Percentiles rank a stretch among this genome's conserved stretches.
phyloP scores from a whole-genome alignment of 1,140 invertebrate genomes.

The Conus betulinus region DNA sequence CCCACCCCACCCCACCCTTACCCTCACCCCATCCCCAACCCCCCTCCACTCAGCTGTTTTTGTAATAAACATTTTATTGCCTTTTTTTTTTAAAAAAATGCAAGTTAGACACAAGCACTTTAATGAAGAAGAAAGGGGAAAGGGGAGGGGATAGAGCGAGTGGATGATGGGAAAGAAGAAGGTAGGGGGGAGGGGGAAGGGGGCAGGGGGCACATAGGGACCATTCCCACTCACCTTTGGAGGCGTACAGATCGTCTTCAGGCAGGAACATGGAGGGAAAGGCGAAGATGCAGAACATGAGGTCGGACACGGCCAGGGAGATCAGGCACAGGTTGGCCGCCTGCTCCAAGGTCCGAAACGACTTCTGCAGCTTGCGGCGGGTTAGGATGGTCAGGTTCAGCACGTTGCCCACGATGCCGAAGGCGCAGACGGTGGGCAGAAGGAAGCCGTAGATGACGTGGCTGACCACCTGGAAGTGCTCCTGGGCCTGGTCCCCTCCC shows the following conservation, averaged over 20 bases:
- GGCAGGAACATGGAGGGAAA: constrained; percentile 73
- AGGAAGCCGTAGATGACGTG: constrained; percentile 60
- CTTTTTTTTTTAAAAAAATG: too few relatives aligned
- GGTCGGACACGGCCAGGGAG: constrained; percentile 67
- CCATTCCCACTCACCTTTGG: constrained; percentile 26
- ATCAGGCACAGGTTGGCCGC: constrained; percentile 71
- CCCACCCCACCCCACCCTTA: background rate
- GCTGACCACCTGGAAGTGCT: constrained; percentile 53
- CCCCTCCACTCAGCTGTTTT: too few relatives aligned
- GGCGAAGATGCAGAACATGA: constrained; percentile 69
- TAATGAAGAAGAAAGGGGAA: background rate
- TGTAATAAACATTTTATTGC: too few relatives aligned
- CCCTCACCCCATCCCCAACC: background rate
- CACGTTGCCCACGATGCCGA: constrained; percentile 72
- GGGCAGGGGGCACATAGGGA: too few relatives aligned
- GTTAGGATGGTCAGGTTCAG: constrained; percentile 72
- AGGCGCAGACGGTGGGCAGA: constrained; percentile 67
- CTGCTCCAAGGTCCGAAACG: constrained; percentile 67
- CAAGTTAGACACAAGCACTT: too few relatives aligned
- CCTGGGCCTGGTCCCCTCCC: constrained; percentile 38
- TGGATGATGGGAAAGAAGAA: too few relatives aligned
- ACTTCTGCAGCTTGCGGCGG: constrained; percentile 63
- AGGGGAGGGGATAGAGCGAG: too few relatives aligned
- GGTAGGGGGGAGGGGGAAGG: too few relatives aligned
- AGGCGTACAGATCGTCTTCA: constrained; percentile 53